These are phyloP conservation scores for Heliothis virescens DNA, from an alignment of 1,140 invertebrate genomes.

Conservation along the genomic window DNA sequence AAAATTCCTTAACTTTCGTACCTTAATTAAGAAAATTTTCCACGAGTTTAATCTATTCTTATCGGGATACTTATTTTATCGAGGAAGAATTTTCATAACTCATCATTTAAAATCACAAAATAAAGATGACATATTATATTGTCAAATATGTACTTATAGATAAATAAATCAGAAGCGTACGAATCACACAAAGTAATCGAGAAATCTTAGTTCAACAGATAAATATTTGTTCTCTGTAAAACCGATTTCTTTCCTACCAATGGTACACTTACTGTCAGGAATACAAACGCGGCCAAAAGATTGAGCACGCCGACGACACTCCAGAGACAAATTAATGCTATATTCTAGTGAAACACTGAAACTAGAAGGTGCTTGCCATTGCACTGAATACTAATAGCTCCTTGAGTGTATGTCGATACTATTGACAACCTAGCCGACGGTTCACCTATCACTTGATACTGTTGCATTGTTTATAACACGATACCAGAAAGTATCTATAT, in stretches of 20 bases:
- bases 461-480: background rate
- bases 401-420: constrained; percentile 9
- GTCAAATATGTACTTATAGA: too few relatives aligned
- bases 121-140: too few relatives aligned
- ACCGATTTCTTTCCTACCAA: constrained; percentile 5
- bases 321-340: constrained; percentile 29
- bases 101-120: too few relatives aligned
- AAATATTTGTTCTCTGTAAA: background rate
- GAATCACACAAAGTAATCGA: background rate
- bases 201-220: background rate
- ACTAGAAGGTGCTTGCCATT: constrained; percentile 22
- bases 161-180: too few relatives aligned
- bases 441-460: background rate
- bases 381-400: constrained; percentile 25
- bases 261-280: background rate
- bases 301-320: background rate
- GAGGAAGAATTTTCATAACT: too few relatives aligned
- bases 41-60: too few relatives aligned
- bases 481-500: background rate
- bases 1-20: too few relatives aligned
- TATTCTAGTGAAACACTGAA: constrained; percentile 20
- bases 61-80: too few relatives aligned
- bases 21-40: too few relatives aligned
- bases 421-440: background rate
- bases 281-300: constrained; percentile 22